Evolutionary conservation across 37 sponge, comb jelly and placozoan genomes (phyloP).

Genomic region (Ephydatia muelleri): DNA sequence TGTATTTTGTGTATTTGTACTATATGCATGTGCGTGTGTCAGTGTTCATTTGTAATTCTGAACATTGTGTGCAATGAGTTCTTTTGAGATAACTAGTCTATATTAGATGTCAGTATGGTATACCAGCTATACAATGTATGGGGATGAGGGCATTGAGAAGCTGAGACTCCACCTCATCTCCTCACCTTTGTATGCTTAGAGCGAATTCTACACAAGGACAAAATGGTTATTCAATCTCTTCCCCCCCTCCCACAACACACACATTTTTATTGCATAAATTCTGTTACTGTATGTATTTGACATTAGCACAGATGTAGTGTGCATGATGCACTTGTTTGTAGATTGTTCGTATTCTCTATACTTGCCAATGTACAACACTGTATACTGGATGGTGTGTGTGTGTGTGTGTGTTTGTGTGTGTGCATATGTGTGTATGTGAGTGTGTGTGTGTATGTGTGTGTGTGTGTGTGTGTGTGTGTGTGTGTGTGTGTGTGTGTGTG

Average conservation of each 20-base stretch:
- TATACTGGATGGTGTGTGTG: too few species aligned
- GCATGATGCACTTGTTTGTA: not conserved
- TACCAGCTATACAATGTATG: too few species aligned
- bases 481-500: constrained; percentile 1
- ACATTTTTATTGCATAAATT: too few species aligned
- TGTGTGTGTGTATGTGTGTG: not conserved
- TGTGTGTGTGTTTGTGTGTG: not conserved
- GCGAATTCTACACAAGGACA: constrained; percentile 20
- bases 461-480: not conserved
- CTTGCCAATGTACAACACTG: too few species aligned
- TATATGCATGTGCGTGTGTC: too few species aligned
- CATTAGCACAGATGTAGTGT: not conserved
- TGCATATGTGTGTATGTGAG: not conserved
- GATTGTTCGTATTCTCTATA: too few species aligned
- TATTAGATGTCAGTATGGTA: too few species aligned
- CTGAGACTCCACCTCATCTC: not conserved
- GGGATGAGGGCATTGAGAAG: not conserved
- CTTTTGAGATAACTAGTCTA: too few species aligned
- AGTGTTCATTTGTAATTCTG: too few species aligned
- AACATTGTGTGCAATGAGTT: too few species aligned
- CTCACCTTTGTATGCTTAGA: not conserved
- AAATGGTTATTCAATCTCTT: constrained; percentile 14
- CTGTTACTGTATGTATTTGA: not conserved
- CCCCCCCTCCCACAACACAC: not conserved
- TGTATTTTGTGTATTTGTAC: too few species aligned